These are phyloP conservation scores for Lophochroa leadbeateri DNA, from an alignment of 2,113 vertebrate species.

Conservation along the genomic window DNA sequence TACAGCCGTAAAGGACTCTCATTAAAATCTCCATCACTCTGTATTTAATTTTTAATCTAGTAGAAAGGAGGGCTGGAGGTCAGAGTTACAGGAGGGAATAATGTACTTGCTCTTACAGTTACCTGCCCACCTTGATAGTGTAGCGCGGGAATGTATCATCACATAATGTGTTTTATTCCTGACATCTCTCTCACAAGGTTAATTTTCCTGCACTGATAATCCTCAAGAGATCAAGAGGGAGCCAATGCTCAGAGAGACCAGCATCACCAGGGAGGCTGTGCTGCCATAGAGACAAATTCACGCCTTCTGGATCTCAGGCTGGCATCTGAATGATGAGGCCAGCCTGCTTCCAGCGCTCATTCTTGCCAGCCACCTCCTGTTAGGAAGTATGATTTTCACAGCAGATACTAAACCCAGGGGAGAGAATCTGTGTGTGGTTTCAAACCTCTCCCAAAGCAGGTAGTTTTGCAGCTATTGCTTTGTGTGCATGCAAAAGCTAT, in stretches of 20 bases:
- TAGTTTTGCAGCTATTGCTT: constrained; percentile 1
- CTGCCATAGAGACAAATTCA: not conserved
- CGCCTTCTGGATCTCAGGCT: not conserved
- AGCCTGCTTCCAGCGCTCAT: not conserved
- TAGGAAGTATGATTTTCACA: not conserved
- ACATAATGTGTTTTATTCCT: not conserved
- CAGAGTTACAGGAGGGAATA: not conserved
- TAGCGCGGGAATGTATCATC: not conserved
- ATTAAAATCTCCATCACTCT: not conserved
- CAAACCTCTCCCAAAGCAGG: not conserved
- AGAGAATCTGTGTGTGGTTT: not conserved
- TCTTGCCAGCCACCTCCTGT: not conserved
- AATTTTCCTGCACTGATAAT: not conserved
- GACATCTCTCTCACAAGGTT: not conserved
- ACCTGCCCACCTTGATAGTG: not conserved
- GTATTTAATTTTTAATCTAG: constrained; percentile 3
- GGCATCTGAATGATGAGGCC: not conserved
- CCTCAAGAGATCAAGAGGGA: not conserved
- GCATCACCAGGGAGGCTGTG: not conserved
- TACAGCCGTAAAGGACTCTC: not conserved
- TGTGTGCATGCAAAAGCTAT: not conserved
- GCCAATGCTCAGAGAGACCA: not conserved
- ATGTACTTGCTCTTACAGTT: not conserved
- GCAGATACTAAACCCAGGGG: not conserved
- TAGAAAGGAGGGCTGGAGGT: not conserved